Base-by-base conservation (phyloP, 2,113 vertebrate species). In the crab-eating macaque (Macaca fascicularis) region DNA sequence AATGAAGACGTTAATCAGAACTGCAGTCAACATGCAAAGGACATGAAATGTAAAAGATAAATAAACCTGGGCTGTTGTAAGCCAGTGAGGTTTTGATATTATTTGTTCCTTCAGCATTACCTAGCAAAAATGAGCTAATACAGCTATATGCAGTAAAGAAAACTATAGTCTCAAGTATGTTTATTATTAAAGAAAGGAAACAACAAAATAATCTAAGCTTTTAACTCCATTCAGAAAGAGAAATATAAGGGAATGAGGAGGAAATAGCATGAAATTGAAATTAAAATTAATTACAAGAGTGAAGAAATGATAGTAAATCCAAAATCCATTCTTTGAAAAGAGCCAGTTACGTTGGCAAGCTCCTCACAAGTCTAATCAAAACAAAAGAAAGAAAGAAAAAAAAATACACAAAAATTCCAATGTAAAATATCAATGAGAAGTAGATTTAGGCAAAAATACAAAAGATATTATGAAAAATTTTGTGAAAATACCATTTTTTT, bases 261-360 rank as follows among this genome's bases (percentile, higher is more conserved):
- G 40, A 87, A 78, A 17, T 61, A 59, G 13, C 35, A 25, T 14
- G 40, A 75, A 80, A 19, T 74, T 43, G 87, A 88, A 78, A 95
- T 74, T 22, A 95, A 93, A 93, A 96, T 93, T 87, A 95, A 50
- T 86, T 85, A 92, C 75, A 72, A 90, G 95, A 95, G 50, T 97
- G 50, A 48, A 93, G 69, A 90, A 40, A 80, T 57, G 30, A 22
- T 48, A 22, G 22, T 75, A 95, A 96, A 88, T 92, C 84, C 75
- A 87, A 96, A 92, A 59, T 76, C 70, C 3, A 27, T 79, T 87
- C 50, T 96, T 88, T 81, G 40, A 90, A 80, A 61, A 89, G n/a
- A 30, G 43, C 69, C 70, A 35, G 17, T 89, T 79, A 80, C 23
- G 48, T 45, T 78, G 64, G 83, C 90, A 92, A 90, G 78, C 40